These are phyloP conservation scores for Rutpela maculata DNA, from an alignment of 2,888 invertebrate genomes.

Conservation along the genomic window DNA sequence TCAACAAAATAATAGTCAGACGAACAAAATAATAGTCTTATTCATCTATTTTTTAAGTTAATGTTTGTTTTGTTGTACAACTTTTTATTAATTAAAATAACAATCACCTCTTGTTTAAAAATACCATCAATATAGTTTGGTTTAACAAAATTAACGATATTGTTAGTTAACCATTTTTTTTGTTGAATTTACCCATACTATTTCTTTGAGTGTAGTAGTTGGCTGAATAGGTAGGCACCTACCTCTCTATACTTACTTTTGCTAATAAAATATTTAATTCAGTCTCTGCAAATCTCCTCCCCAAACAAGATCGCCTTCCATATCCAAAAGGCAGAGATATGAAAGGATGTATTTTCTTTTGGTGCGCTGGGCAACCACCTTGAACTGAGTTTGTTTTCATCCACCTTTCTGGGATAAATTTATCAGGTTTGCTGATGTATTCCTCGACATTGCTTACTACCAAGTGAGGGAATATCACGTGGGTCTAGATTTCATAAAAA, in stretches of 20 bases:
- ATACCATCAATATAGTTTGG: too few relatives aligned
- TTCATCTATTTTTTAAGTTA: too few relatives aligned
- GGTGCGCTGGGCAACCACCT: conserved; percentile 65
- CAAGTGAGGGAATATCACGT: conserved; percentile 87
- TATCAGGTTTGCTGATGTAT: conserved; percentile 83
- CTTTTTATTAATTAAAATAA: too few relatives aligned
- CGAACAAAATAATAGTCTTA: too few relatives aligned
- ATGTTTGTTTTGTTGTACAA: too few relatives aligned
- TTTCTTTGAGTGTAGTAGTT: too few relatives aligned
- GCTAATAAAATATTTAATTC: conserved; percentile 85
- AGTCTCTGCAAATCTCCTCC: conserved; percentile 87
- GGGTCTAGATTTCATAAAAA: conserved; percentile 77
- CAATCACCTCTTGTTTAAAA: too few relatives aligned
- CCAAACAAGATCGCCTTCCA: conserved; percentile 86
- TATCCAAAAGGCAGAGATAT: conserved; percentile 86
- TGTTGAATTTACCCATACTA: too few relatives aligned
- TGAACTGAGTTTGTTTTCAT: conserved; percentile 74
- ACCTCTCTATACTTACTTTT: conserved; percentile 78
- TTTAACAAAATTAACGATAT: too few relatives aligned
- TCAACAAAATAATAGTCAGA: too few relatives aligned
- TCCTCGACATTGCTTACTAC: conserved; percentile 84
- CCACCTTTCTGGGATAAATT: conserved; percentile 88
- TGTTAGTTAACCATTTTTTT: too few relatives aligned
- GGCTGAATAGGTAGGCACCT: too few relatives aligned
- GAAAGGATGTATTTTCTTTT: conserved; percentile 83